phyloP scores from a whole-genome alignment of 1,140 invertebrate species.

The Drosophila pachea region DNA sequence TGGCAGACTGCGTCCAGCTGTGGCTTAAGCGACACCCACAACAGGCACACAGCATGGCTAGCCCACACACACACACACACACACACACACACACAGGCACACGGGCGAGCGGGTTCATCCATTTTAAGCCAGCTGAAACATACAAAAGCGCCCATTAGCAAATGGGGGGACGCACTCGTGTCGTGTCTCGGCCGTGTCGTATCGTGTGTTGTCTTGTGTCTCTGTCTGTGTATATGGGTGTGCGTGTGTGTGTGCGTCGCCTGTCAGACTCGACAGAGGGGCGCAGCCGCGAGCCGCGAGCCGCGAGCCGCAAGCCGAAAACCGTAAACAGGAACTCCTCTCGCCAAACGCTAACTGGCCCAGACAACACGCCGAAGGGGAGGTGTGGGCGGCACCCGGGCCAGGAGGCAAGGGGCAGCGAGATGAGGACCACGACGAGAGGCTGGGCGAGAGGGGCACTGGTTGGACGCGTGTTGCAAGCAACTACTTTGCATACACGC shows the following conservation, averaged over 20 bases:
- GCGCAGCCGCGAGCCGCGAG: slow-evolving; percentile 29
- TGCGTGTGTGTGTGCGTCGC: slow-evolving; percentile 34
- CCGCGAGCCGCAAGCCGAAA: slow-evolving; percentile 42
- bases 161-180: slow-evolving; percentile 61
- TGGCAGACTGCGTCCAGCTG: slow-evolving; percentile 52
- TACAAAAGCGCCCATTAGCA: slow-evolving; percentile 70
- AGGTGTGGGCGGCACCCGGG: background rate
- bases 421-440: background rate
- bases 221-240: slow-evolving; percentile 23
- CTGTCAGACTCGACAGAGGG: slow-evolving; percentile 51
- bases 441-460: background rate
- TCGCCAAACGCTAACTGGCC: slow-evolving; percentile 62
- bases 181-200: slow-evolving; percentile 63
- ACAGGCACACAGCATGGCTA: slow-evolving; percentile 30
- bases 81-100: slow-evolving; percentile 18
- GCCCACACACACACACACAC: slow-evolving; percentile 56
- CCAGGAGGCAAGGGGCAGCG: too few relatives aligned
- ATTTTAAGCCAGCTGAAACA: slow-evolving; percentile 65
- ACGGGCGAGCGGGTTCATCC: slow-evolving; percentile 64
- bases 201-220: slow-evolving; percentile 22
- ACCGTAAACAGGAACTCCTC: slow-evolving; percentile 64
- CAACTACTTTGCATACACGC: slow-evolving; percentile 72
- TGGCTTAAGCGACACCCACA: slow-evolving; percentile 45
- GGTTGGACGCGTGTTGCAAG: slow-evolving; percentile 39
- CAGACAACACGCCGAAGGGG: slow-evolving; percentile 21